A percentile compares a stretch with the other conserved stretches of the same genome.
These are phyloP conservation scores for Timema cristinae DNA, from an alignment of 2,888 invertebrate species.

Conservation along the genomic window DNA sequence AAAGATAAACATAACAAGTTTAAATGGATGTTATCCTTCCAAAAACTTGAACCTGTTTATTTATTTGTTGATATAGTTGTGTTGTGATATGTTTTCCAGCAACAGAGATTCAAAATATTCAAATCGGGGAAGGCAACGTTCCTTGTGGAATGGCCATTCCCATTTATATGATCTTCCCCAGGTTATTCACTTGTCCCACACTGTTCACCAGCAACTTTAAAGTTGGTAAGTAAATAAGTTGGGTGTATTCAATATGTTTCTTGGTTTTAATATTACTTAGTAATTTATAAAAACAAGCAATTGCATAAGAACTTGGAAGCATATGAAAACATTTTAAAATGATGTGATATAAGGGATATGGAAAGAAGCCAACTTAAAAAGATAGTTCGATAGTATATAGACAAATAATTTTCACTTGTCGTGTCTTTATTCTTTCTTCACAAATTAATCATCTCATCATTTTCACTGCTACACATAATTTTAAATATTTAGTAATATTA, in stretches of 20 bases:
- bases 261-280: not conserved
- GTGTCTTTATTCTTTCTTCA: too few species aligned
- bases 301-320: too few species aligned
- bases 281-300: not conserved
- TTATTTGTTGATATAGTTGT: too few species aligned
- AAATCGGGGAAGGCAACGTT: conserved; percentile 92
- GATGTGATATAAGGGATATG: too few species aligned
- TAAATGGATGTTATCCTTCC: not conserved
- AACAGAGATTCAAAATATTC: conserved; percentile 97
- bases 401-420: too few species aligned
- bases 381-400: too few species aligned
- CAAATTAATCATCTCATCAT: too few species aligned
- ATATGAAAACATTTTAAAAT: too few species aligned
- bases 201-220: conserved; percentile 87
- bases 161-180: conserved; percentile 92
- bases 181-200: conserved; percentile 93
- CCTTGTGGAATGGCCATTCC: conserved; percentile 77
- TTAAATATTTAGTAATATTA: too few species aligned
- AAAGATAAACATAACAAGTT: not conserved
- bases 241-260: not conserved
- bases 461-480: too few species aligned
- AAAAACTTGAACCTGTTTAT: too few species aligned
- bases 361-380: too few species aligned
- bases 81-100: conserved; percentile 51
- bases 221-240: conserved; percentile 63